These are phyloP conservation scores for Calonectris borealis DNA, from an alignment of 2,113 vertebrate genomes.

Conservation along the genomic window DNA sequence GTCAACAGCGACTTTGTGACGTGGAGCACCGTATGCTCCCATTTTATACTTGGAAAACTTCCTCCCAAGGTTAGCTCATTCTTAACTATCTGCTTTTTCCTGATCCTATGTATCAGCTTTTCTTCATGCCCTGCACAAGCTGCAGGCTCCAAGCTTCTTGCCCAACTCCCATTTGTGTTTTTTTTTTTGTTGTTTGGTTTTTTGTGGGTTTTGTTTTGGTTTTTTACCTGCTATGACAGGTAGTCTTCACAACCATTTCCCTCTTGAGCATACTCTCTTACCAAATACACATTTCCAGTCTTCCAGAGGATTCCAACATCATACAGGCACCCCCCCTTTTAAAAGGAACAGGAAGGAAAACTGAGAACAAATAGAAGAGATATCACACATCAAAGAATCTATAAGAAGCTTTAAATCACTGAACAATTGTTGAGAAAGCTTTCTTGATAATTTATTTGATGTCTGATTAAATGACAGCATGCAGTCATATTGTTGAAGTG, in stretches of 20 bases:
- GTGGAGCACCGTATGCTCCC: not conserved
- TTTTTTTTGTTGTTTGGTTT: not conserved
- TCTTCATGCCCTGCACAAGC: not conserved
- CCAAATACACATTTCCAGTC: not conserved
- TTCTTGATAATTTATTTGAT: slow-evolving; percentile 37
- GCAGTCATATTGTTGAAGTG: slow-evolving; percentile 49
- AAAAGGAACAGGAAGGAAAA: not conserved
- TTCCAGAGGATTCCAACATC: not conserved
- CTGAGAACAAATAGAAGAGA: not conserved
- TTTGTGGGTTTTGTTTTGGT: not conserved
- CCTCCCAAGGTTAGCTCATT: not conserved
- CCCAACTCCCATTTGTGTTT: not conserved
- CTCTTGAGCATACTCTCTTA: not conserved
- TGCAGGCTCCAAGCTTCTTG: not conserved
- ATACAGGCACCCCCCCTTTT: not conserved
- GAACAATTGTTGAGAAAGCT: slow-evolving; percentile 30
- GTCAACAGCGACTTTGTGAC: not conserved
- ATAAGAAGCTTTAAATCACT: slow-evolving; percentile 21
- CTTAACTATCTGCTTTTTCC: not conserved
- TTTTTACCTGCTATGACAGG: not conserved
- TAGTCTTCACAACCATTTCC: not conserved
- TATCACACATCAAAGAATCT: not conserved
- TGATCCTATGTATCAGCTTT: not conserved
- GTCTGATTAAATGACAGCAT: slow-evolving; percentile 50
- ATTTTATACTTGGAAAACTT: not conserved